Percentiles rank a stretch among this genome's conserved stretches.
phyloP scores from a whole-genome alignment of 2,113 vertebrate genomes.

The Anser cygnoides region DNA sequence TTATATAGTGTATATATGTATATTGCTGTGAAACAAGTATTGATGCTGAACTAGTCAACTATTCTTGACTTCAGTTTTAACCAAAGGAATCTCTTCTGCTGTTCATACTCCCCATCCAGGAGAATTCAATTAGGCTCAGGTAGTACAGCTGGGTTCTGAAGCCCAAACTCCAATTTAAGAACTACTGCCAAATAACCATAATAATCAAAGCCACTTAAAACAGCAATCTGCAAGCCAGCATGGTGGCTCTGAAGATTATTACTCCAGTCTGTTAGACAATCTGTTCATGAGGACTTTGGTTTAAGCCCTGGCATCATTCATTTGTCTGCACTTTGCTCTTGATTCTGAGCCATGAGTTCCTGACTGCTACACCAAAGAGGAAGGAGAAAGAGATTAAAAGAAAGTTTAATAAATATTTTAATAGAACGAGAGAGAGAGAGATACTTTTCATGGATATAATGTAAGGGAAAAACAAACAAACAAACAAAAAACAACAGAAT shows the following conservation, averaged over 20 bases:
- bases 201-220: constrained; percentile 70
- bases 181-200: constrained; percentile 62
- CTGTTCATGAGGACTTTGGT: constrained; percentile 58
- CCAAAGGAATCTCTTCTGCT: neutral
- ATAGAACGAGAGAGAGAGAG: neutral
- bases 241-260: constrained; percentile 70
- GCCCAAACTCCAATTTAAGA: constrained; percentile 50
- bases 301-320: constrained; percentile 45
- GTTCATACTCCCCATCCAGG: neutral
- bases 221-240: constrained; percentile 66
- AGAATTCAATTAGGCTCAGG: constrained; percentile 42
- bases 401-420: neutral
- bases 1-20: neutral
- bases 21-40: neutral
- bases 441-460: neutral
- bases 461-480: too few species aligned
- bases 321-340: constrained; percentile 53
- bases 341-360: constrained; percentile 28
- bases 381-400: neutral
- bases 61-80: neutral
- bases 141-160: neutral
- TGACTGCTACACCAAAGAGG: neutral
- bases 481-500: neutral
- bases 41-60: neutral
- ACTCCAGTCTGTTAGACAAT: constrained; percentile 70